Evolutionary conservation across 2,888 invertebrate genomes (phyloP).

Genomic region (Tipula helvola): DNA sequence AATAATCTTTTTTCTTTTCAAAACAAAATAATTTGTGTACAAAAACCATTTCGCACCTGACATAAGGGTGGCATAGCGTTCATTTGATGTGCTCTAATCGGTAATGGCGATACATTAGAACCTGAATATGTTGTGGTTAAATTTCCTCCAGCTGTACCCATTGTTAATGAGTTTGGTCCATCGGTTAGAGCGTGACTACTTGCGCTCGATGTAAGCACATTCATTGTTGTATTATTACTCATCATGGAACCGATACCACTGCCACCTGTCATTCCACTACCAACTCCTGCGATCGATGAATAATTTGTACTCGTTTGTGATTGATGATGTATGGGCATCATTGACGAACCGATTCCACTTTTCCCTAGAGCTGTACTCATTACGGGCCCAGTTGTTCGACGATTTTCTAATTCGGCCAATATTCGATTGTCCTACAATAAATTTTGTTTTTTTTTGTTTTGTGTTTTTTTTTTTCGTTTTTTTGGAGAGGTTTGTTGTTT

Average conservation of each 20-base stretch:
- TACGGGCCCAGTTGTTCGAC: constrained; percentile 40
- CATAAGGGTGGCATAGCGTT: constrained; percentile 37
- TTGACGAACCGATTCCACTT: constrained; percentile 16
- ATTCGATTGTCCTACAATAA: constrained; percentile 56
- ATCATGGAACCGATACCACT: constrained; percentile 11
- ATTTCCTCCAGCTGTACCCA: constrained; percentile 26
- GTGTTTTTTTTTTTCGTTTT: not conserved
- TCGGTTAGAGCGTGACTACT: constrained; percentile 52
- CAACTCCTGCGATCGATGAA: constrained; percentile 10
- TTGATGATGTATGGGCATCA: not conserved
- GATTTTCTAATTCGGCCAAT: constrained; percentile 79
- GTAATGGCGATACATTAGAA: constrained; percentile 31
- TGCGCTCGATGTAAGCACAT: constrained; percentile 47
- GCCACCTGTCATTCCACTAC: not conserved
- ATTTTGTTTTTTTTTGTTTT: not conserved
- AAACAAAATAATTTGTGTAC: not conserved
- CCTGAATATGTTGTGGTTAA: constrained; percentile 19
- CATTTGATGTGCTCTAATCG: constrained; percentile 36
- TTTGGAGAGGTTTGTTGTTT: not conserved
- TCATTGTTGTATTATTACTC: constrained; percentile 28
- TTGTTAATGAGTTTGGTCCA: constrained; percentile 38
- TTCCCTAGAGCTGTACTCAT: constrained; percentile 29
- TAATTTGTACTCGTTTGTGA: constrained; percentile 13
- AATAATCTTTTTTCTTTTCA: not conserved
- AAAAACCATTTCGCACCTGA: constrained; percentile 27